Conservation (phyloP, 1,140 invertebrate species). For the Parasteatoda tepidariorum region DNA sequence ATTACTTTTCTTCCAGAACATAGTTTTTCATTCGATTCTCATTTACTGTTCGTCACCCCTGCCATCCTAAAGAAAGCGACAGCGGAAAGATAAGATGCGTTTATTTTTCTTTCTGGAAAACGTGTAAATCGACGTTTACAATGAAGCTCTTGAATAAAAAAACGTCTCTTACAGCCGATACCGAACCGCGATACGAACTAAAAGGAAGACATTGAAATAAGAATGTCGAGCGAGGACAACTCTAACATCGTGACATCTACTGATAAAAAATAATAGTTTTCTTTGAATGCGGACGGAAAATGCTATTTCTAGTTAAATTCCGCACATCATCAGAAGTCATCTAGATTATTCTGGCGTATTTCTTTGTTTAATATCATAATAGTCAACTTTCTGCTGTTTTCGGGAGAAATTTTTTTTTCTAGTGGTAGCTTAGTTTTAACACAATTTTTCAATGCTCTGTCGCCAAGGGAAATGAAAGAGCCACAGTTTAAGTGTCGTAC, state of each 20-base stretch:
- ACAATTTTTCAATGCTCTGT: no score
- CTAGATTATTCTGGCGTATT: no score
- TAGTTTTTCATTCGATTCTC: background rate
- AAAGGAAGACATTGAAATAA: constrained; percentile 11
- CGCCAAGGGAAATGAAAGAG: no score
- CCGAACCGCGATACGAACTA: background rate
- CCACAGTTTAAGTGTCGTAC: no score
- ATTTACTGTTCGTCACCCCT: constrained; percentile 15
- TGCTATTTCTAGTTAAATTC: background rate
- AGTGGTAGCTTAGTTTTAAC: no score
- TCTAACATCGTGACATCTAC: constrained; percentile 8
- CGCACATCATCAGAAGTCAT: no score
- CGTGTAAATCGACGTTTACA: constrained; percentile 24
- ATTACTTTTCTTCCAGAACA: no score
- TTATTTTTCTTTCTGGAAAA: background rate
- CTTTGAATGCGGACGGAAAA: background rate
- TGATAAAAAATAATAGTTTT: no score
- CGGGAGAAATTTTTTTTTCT: no score
- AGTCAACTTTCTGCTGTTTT: no score
- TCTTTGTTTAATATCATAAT: no score
- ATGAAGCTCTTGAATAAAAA: constrained; percentile 1
- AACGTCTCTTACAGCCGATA: background rate
- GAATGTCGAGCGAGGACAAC: constrained; percentile 6
- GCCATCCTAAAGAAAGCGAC: constrained; percentile 17
- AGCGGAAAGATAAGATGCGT: background rate